Percentiles rank a stretch among this genome's conserved stretches.
phyloP scores from a whole-genome alignment of 2,113 vertebrate genomes.

The Egretta garzetta region DNA sequence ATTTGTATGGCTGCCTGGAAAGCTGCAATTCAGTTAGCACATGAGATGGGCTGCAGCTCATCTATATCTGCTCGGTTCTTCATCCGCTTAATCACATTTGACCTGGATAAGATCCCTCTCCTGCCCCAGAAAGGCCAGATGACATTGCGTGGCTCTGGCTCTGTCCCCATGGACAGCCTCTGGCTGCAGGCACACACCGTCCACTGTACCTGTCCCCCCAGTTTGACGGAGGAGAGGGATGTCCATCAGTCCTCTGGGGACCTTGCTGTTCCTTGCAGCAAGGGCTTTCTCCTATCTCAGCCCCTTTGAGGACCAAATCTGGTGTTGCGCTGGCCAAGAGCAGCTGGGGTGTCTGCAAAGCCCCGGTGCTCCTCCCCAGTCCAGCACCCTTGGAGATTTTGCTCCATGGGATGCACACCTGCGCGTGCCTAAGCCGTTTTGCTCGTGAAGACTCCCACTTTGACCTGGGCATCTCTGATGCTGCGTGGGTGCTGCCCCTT shows the following conservation, averaged over 20 bases:
- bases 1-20: conserved; percentile 44
- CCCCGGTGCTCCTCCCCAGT: accelerated
- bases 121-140: not conserved
- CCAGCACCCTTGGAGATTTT: not conserved
- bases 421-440: accelerated
- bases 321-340: not conserved
- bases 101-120: conserved; percentile 50
- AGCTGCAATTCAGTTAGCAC: conserved; percentile 55
- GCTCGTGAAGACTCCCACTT: not conserved
- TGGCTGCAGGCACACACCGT: not conserved
- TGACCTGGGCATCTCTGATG: not conserved
- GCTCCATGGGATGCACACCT: accelerated
- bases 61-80: conserved; percentile 34
- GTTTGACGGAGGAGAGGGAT: not conserved
- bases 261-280: not conserved
- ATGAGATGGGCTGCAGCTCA: conserved; percentile 2
- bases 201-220: not conserved
- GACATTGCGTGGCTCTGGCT: conserved; percentile 19
- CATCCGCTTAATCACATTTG: conserved; percentile 52
- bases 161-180: not conserved
- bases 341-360: not conserved
- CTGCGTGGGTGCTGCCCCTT: accelerated
- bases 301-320: not conserved
- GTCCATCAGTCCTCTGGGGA: not conserved
- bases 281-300: not conserved